Percentiles rank a stretch among this genome's conserved stretches.
These are phyloP conservation scores for Anthopleura sola DNA, from an alignment of 64 coral and sea anemone species.

Conservation along the genomic window DNA sequence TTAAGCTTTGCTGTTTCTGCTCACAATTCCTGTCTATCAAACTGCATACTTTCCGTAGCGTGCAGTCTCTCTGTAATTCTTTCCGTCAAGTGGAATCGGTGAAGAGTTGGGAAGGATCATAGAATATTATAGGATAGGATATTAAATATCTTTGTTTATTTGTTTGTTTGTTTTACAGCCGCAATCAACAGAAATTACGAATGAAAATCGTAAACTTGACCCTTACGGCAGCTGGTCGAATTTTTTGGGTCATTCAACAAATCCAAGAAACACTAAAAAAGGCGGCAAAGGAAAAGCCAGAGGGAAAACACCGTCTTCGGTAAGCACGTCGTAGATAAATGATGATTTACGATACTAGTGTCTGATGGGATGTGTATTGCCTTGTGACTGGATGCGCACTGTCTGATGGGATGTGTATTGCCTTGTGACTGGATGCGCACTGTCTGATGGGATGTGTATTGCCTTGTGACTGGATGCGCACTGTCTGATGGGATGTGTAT, in stretches of 20 bases:
- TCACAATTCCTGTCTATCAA: too few species aligned
- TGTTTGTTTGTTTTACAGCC: neutral
- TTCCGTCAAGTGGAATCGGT: too few species aligned
- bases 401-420: too few species aligned
- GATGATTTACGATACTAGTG: too few species aligned
- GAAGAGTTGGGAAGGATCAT: too few species aligned
- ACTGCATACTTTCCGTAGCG: too few species aligned
- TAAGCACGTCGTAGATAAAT: neutral
- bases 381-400: too few species aligned
- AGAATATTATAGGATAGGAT: neutral
- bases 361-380: neutral
- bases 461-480: neutral
- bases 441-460: too few species aligned
- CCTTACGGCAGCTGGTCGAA: constrained; percentile 21
- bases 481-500: neutral
- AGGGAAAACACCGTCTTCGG: neutral
- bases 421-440: too few species aligned
- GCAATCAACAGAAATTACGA: neutral
- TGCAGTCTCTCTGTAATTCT: too few species aligned
- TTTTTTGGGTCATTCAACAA: constrained; percentile 9
- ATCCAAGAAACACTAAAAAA: constrained; percentile 8
- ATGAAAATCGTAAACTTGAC: constrained; percentile 8
- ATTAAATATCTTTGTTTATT: neutral
- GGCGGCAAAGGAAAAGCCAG: neutral
- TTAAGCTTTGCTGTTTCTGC: too few species aligned